These are phyloP conservation scores for Phoronis australis DNA, from an alignment of 2,888 invertebrate genomes.

Conservation along the genomic window DNA sequence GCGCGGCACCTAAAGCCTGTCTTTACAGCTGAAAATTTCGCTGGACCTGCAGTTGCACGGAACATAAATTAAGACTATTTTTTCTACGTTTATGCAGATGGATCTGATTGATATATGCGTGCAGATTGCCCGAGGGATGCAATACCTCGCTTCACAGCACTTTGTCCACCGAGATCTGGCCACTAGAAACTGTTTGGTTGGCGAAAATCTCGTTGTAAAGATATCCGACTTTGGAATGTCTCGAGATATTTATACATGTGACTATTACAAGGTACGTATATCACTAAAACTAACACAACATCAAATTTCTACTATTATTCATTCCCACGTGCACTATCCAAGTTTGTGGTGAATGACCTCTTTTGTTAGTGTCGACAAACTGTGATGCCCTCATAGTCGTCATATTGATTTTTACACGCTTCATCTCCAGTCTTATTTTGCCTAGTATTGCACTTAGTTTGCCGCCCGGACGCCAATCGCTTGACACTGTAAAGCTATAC, in stretches of 20 bases:
- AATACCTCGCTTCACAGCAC: constrained; percentile 39
- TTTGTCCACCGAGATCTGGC: constrained; percentile 48
- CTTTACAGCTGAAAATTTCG: background rate
- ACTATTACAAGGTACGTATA: constrained; percentile 42
- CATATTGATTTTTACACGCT: too few relatives aligned
- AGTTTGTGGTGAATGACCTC: background rate
- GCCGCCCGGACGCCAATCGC: too few relatives aligned
- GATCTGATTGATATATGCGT: constrained; percentile 42
- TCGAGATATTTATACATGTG: constrained; percentile 44
- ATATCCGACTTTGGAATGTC: constrained; percentile 49
- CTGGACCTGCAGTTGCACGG: too few relatives aligned
- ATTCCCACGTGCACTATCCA: too few relatives aligned
- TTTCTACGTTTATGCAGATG: constrained; percentile 24
- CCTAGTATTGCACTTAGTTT: too few relatives aligned
- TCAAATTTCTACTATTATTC: too few relatives aligned
- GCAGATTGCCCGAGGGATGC: constrained; percentile 45
- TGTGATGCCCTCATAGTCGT: too few relatives aligned
- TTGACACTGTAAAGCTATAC: too few relatives aligned
- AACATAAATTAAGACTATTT: constrained; percentile 1
- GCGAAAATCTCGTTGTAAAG: constrained; percentile 39
- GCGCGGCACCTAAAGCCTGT: background rate
- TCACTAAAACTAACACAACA: too few relatives aligned
- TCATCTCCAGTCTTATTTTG: too few relatives aligned
- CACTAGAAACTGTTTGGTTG: constrained; percentile 46
- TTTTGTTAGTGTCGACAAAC: background rate